Percentiles rank a stretch among this genome's conserved stretches.
Evolutionary conservation across 2,113 vertebrate species (phyloP).

Genomic region (Myodes glareolus): DNA sequence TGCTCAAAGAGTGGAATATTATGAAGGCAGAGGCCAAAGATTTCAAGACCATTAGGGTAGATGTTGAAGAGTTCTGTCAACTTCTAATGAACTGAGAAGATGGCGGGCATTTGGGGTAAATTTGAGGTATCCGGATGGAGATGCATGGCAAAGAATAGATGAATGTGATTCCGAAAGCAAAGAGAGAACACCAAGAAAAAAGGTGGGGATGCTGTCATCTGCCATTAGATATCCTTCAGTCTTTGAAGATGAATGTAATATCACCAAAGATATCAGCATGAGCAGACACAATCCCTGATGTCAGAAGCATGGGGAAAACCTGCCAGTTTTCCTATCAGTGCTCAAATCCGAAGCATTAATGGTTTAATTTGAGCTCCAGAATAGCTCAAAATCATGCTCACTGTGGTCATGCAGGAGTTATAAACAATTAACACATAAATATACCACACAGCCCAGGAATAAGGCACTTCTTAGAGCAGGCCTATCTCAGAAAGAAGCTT

Average conservation of each 20-base stretch:
- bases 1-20: background rate
- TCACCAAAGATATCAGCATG: background rate
- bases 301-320: background rate
- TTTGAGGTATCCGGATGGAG: background rate
- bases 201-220: background rate
- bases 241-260: background rate
- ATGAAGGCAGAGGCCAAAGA: background rate
- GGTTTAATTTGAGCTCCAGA: background rate
- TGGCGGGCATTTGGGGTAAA: background rate
- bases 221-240: background rate
- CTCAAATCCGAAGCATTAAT: background rate
- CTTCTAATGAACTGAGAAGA: background rate
- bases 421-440: conserved; percentile 28
- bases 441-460: background rate
- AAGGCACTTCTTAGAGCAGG: background rate
- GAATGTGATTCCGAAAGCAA: background rate
- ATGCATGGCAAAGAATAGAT: background rate
- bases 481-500: background rate
- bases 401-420: background rate
- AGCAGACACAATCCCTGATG: background rate
- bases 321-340: background rate
- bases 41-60: background rate
- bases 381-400: background rate
- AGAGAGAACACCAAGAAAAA: background rate
- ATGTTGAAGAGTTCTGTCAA: background rate